Evolutionary conservation across 1,140 invertebrate genomes (phyloP).

Genomic region (Bombus haemorrhoidalis): DNA sequence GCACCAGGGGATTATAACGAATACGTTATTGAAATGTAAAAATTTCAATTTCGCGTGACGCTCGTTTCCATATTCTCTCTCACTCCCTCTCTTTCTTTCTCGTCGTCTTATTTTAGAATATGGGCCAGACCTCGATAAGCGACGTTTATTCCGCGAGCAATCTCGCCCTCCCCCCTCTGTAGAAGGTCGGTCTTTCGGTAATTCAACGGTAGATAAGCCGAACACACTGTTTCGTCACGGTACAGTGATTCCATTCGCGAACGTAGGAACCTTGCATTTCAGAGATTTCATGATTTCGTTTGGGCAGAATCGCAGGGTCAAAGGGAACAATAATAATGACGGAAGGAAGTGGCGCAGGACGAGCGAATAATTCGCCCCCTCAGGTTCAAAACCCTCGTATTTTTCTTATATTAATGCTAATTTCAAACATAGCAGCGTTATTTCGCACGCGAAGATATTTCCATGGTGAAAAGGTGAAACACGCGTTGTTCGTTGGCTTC

Average conservation of each 20-base stretch:
- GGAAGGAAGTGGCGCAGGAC: conserved; percentile 41
- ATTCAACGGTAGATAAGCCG: neutral
- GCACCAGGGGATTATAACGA: neutral
- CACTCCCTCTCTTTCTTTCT: neutral
- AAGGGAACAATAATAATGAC: conserved; percentile 33
- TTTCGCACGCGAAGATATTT: conserved; percentile 14
- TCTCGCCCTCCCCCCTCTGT: no score
- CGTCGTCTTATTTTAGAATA: neutral
- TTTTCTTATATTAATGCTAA: conserved; percentile 78
- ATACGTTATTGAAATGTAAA: conserved; percentile 21
- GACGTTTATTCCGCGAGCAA: neutral
- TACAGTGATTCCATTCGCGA: no score
- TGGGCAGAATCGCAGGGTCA: neutral
- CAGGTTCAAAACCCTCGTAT: conserved; percentile 50
- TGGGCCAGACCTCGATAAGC: neutral
- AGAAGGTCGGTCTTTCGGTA: neutral
- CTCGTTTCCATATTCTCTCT: neutral
- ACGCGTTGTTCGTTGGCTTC: conserved; percentile 32
- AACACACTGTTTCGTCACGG: neutral
- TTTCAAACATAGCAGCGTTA: conserved; percentile 74
- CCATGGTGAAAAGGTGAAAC: neutral
- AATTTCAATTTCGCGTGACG: conserved; percentile 14
- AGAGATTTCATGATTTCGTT: conserved; percentile 9
- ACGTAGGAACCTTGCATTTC: neutral
- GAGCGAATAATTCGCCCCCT: conserved; percentile 18